These are phyloP conservation scores for Actinia equina DNA, from an alignment of 64 coral and sea anemone species.

Conservation along the genomic window DNA sequence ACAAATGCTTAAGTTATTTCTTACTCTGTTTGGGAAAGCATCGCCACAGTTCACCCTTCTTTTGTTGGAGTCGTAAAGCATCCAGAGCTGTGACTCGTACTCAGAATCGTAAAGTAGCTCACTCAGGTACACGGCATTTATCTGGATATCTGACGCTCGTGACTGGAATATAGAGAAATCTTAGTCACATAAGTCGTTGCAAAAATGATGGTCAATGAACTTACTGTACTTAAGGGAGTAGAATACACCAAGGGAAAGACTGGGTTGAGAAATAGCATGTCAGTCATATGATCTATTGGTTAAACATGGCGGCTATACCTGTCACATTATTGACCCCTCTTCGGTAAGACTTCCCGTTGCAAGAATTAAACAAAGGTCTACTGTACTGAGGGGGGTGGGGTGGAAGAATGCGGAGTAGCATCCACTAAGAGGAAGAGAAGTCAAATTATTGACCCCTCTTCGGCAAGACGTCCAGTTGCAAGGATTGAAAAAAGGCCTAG, in stretches of 20 bases:
- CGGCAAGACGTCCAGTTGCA: too few relatives aligned
- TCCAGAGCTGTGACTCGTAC: slow-evolving; percentile 95
- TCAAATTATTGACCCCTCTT: too few relatives aligned
- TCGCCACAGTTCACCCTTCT: slow-evolving; percentile 80
- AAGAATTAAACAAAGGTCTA: neutral
- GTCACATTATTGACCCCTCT: too few relatives aligned
- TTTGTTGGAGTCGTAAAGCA: slow-evolving; percentile 92
- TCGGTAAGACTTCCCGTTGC: too few relatives aligned
- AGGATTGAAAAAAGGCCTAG: too few relatives aligned
- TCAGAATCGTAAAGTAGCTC: slow-evolving; percentile 93
- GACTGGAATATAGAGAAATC: slow-evolving; percentile 30
- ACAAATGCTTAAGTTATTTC: neutral
- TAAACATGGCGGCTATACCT: too few relatives aligned
- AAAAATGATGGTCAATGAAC: neutral
- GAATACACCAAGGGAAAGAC: too few relatives aligned
- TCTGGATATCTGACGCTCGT: slow-evolving; percentile 62
- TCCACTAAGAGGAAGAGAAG: too few relatives aligned
- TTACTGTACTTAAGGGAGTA: neutral
- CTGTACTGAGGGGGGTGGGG: neutral
- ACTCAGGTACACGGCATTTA: slow-evolving; percentile 79
- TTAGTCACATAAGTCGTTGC: neutral
- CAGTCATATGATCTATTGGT: too few relatives aligned
- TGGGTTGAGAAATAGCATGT: too few relatives aligned
- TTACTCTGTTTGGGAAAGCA: slow-evolving; percentile 86
- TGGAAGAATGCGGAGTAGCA: too few relatives aligned